Evolutionary conservation across 2,888 invertebrate genomes (phyloP).

Genomic region (Suillia variegata): DNA sequence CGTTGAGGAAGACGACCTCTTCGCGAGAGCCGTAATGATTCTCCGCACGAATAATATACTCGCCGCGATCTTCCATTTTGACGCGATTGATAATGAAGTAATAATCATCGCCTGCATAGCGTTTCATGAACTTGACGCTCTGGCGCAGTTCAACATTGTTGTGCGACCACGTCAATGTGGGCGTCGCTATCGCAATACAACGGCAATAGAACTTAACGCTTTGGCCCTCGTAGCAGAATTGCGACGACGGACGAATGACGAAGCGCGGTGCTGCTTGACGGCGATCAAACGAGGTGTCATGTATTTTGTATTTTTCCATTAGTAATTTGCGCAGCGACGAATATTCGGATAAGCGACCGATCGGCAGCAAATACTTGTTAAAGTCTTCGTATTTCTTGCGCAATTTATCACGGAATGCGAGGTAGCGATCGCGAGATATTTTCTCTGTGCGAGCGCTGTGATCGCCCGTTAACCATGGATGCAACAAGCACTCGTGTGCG

Average conservation of each 20-base stretch:
- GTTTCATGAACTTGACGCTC: constrained; percentile 99
- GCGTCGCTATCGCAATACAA: constrained; percentile 91
- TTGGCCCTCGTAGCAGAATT: constrained; percentile 96
- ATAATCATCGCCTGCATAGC: constrained; percentile 94
- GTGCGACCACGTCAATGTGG: constrained; percentile 94
- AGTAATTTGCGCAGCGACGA: constrained; percentile 94
- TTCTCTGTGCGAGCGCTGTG: constrained; percentile 74
- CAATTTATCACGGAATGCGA: constrained; percentile 85
- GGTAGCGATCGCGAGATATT: constrained; percentile 85
- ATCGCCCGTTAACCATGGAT: constrained; percentile 93
- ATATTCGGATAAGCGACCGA: constrained; percentile 97
- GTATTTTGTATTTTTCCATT: constrained; percentile 95
- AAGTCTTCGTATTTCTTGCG: constrained; percentile 81
- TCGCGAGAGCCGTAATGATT: constrained; percentile 96
- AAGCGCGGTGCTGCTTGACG: constrained; percentile 98
- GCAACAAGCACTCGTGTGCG: constrained; percentile 94
- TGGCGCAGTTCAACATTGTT: constrained; percentile 92
- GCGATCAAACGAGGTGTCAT: constrained; percentile 95
- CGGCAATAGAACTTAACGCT: constrained; percentile 97
- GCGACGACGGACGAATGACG: constrained; percentile 94
- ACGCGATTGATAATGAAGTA: constrained; percentile 97
- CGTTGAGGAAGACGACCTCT: constrained; percentile 95
- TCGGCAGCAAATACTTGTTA: constrained; percentile 86
- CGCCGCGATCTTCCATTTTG: constrained; percentile 93
- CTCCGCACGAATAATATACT: constrained; percentile 95